Evolutionary conservation across 2,888 invertebrate species (phyloP).

Genomic region (Drosophila flavopinicola): DNA sequence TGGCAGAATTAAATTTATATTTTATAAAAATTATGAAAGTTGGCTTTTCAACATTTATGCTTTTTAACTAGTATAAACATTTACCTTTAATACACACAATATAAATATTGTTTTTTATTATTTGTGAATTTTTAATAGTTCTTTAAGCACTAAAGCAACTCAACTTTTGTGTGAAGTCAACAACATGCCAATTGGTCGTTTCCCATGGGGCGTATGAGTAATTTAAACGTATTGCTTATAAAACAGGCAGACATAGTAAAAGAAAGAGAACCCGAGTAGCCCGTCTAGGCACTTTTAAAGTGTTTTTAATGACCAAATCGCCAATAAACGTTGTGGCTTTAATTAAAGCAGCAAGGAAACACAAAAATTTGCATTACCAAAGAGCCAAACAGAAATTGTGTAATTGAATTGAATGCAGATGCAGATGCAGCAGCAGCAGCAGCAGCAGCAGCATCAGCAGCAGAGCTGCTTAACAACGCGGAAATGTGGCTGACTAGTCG

Average conservation of each 20-base stretch:
- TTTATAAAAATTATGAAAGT: too few species aligned
- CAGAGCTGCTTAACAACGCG: constrained; percentile 60
- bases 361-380: constrained; percentile 61
- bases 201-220: constrained; percentile 69
- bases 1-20: background rate
- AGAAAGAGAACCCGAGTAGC: constrained; percentile 9
- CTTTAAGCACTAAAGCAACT: background rate
- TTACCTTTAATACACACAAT: too few species aligned
- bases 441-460: constrained; percentile 13
- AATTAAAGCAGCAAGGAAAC: constrained; percentile 56
- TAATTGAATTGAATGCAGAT: constrained; percentile 68
- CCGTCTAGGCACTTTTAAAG: constrained; percentile 45
- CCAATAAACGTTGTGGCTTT: constrained; percentile 54
- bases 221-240: constrained; percentile 49
- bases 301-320: constrained; percentile 56
- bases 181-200: constrained; percentile 17
- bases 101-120: too few species aligned
- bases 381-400: constrained; percentile 51
- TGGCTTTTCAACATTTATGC: too few species aligned
- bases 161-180: background rate
- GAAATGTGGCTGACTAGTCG: constrained; percentile 60
- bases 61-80: too few species aligned
- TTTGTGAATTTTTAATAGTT: background rate
- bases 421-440: constrained; percentile 23
- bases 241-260: constrained; percentile 1